phyloP scores from a whole-genome alignment of 2,797 vertebrate genomes.

The Lepidocolaptes lacrymiger region DNA sequence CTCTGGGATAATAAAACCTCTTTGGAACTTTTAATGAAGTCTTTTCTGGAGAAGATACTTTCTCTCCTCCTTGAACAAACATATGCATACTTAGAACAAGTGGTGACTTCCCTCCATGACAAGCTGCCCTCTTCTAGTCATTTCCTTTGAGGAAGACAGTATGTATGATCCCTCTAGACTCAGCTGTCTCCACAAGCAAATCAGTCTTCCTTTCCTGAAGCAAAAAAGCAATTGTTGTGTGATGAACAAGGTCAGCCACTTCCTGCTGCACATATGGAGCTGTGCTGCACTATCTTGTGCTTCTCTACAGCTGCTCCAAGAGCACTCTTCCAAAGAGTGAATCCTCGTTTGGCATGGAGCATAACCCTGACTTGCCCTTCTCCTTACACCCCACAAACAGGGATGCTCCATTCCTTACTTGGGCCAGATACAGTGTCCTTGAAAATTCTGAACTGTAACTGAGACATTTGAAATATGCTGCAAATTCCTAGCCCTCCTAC shows the following conservation, averaged over 20 bases:
- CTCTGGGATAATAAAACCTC: background rate
- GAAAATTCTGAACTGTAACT: background rate
- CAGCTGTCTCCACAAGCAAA: background rate
- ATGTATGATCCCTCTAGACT: background rate
- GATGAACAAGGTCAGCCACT: background rate
- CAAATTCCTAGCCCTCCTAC: background rate
- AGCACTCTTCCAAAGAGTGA: background rate
- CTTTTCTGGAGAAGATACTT: background rate
- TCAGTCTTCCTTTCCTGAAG: background rate
- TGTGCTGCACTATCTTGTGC: background rate
- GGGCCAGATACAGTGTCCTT: background rate
- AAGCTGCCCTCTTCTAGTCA: background rate
- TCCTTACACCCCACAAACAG: background rate
- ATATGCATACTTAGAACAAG: background rate
- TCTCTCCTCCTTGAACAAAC: background rate
- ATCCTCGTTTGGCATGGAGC: background rate
- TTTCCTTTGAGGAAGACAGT: background rate
- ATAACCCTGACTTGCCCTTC: background rate
- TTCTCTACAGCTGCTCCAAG: background rate
- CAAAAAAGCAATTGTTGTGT: background rate
- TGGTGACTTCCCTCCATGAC: background rate
- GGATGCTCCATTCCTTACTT: background rate
- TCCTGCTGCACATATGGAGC: background rate
- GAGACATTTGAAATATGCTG: background rate
- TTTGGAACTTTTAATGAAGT: background rate